Conservation (phyloP, 2,888 invertebrate species). For the Cephus pygmeus region DNA sequence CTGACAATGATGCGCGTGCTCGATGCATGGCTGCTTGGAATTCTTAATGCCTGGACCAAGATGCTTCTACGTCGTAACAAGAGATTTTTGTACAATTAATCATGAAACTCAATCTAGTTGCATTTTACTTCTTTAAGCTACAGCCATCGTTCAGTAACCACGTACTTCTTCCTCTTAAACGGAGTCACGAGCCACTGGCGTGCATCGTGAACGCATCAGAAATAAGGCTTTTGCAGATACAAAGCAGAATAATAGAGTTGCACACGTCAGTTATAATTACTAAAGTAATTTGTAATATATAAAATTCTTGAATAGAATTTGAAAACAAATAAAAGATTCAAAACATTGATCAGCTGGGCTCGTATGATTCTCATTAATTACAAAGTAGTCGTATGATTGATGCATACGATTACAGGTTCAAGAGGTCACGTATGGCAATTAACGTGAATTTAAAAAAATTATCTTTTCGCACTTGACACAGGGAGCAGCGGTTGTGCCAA, state of each 20-base stretch:
- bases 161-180: not conserved
- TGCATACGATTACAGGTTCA: not conserved
- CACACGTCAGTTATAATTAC: not conserved
- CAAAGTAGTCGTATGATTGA: not conserved
- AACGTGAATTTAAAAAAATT: not conserved
- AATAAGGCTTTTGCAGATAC: not conserved
- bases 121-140: not conserved
- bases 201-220: not conserved
- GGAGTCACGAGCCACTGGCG: not conserved
- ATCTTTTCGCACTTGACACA: not conserved
- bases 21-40: not conserved
- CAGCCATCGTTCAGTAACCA: not conserved
- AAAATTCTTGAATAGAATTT: not conserved
- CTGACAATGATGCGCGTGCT: not conserved
- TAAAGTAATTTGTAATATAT: not conserved
- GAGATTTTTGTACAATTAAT: not conserved
- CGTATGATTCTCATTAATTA: not conserved
- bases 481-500: no score
- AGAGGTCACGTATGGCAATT: not conserved
- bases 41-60: not conserved
- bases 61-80: not conserved
- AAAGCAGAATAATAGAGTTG: not conserved
- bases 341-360: not conserved
- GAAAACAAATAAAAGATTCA: not conserved
- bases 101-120: not conserved